A percentile compares a stretch with the other conserved stretches of the same genome.
Conservation (phyloP, 2,797 vertebrate genomes). For the Notoglanidium macrostoma region DNA sequence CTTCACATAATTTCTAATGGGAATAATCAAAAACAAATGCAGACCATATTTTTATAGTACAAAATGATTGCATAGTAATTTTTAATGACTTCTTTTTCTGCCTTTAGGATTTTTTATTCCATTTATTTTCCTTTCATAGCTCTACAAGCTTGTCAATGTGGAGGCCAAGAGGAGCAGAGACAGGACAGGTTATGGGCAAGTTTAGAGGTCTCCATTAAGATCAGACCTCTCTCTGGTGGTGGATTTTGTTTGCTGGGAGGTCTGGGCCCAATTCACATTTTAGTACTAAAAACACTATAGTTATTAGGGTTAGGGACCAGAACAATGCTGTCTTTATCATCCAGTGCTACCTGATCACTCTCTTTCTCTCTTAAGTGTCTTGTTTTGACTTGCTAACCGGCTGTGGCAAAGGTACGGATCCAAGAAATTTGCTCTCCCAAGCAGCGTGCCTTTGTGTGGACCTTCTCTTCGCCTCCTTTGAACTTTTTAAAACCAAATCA, state of each 20-base stretch:
- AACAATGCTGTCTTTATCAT: constrained; percentile 6
- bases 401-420: constrained; percentile 22
- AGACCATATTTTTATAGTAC: constrained; percentile 67
- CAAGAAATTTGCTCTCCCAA: constrained; percentile 27
- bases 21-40: constrained; percentile 69
- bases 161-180: constrained; percentile 54
- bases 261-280: constrained; percentile 17
- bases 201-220: constrained; percentile 44
- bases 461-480: constrained; percentile 35
- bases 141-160: constrained; percentile 36
- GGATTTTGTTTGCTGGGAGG: constrained; percentile 6
- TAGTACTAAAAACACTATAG: constrained; percentile 14
- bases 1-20: constrained; percentile 63
- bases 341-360: constrained; percentile 1
- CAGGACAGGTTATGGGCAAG: constrained; percentile 52
- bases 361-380: constrained; percentile 18
- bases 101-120: constrained; percentile 34
- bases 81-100: constrained; percentile 65
- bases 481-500: constrained; percentile 46
- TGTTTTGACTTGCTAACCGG: constrained; percentile 18
- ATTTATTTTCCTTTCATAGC: constrained; percentile 39
- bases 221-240: constrained; percentile 32
- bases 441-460: constrained; percentile 15
- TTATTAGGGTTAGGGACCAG: not conserved
- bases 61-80: constrained; percentile 65